Percentiles rank a stretch among this genome's conserved stretches.
These are phyloP conservation scores for Zaprionus vittiger DNA, from an alignment of 1,140 invertebrate species.

Conservation along the genomic window DNA sequence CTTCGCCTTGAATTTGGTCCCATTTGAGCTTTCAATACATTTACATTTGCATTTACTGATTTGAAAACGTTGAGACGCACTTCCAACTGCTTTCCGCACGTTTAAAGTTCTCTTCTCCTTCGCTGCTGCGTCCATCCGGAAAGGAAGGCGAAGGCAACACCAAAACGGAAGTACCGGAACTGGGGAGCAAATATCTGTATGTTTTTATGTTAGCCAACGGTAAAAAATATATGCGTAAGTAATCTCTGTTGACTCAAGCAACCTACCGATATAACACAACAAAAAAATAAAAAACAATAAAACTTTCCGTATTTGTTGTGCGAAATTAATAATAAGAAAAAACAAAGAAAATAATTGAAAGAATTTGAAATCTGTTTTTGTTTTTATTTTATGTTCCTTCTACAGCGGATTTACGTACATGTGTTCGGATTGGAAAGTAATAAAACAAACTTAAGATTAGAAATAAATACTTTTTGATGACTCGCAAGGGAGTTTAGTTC, in stretches of 20 bases:
- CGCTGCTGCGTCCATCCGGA: slow-evolving; percentile 28
- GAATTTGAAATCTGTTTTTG: not conserved
- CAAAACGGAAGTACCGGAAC: slow-evolving; percentile 19
- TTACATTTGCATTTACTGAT: slow-evolving; percentile 61
- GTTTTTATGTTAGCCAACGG: slow-evolving; percentile 38
- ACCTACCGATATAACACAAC: slow-evolving; percentile 18
- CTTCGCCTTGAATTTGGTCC: slow-evolving; percentile 41
- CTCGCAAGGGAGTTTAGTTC: not conserved
- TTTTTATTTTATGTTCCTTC: not conserved
- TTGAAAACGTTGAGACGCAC: slow-evolving; percentile 52
- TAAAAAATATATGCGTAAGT: slow-evolving; percentile 42
- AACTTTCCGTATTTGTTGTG: slow-evolving; percentile 16
- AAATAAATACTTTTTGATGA: slow-evolving; percentile 7
- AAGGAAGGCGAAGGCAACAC: slow-evolving; percentile 12
- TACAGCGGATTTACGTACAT: not conserved
- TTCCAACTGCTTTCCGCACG: slow-evolving; percentile 53
- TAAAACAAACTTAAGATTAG: slow-evolving; percentile 1
- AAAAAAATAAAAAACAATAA: slow-evolving; percentile 13
- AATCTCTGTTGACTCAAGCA: slow-evolving; percentile 41
- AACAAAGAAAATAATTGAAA: slow-evolving; percentile 4
- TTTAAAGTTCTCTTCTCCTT: slow-evolving; percentile 29
- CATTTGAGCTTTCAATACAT: slow-evolving; percentile 59
- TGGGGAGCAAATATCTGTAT: slow-evolving; percentile 9
- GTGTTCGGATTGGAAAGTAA: not conserved
- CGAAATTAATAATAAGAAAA: slow-evolving; percentile 16